Evolutionary conservation across 2,797 vertebrate genomes (phyloP).

Genomic region (Phrynocephalus vlangalii): DNA sequence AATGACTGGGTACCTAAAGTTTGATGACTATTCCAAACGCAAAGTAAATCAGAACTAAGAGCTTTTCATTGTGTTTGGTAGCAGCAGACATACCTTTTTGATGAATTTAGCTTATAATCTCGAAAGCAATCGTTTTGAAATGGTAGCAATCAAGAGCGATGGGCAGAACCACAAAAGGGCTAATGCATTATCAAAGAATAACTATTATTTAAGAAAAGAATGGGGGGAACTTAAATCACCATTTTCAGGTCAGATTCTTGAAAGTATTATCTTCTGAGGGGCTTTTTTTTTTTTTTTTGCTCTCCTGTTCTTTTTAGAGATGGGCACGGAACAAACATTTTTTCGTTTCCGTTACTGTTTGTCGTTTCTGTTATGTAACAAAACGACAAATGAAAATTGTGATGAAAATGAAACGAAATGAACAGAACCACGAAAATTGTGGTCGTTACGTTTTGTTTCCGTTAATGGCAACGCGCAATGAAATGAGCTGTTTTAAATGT

Average conservation of each 20-base stretch:
- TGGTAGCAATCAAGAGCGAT: neutral
- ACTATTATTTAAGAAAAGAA: neutral
- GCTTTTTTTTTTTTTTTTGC: neutral
- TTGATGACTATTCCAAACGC: neutral
- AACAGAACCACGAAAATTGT: too few relatives aligned
- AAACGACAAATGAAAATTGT: too few relatives aligned
- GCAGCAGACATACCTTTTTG: slow-evolving; percentile 35
- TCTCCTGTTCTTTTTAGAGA: too few relatives aligned
- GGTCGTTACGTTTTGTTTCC: too few relatives aligned
- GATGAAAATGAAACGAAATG: too few relatives aligned
- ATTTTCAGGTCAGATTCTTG: neutral
- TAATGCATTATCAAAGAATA: too few relatives aligned
- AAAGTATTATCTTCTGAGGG: neutral
- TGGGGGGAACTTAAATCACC: neutral
- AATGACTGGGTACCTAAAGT: slow-evolving; percentile 27
- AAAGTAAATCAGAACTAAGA: slow-evolving; percentile 50
- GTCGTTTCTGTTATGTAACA: too few relatives aligned
- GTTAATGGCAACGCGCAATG: too few relatives aligned
- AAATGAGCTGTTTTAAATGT: too few relatives aligned
- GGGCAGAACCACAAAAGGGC: neutral
- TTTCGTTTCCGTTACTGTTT: too few relatives aligned
- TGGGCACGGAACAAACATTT: too few relatives aligned
- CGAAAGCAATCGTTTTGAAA: neutral
- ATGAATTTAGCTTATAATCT: slow-evolving; percentile 50
- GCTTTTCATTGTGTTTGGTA: slow-evolving; percentile 41